phyloP scores from a whole-genome alignment of 2,797 vertebrate genomes.

The Morus bassanus region DNA sequence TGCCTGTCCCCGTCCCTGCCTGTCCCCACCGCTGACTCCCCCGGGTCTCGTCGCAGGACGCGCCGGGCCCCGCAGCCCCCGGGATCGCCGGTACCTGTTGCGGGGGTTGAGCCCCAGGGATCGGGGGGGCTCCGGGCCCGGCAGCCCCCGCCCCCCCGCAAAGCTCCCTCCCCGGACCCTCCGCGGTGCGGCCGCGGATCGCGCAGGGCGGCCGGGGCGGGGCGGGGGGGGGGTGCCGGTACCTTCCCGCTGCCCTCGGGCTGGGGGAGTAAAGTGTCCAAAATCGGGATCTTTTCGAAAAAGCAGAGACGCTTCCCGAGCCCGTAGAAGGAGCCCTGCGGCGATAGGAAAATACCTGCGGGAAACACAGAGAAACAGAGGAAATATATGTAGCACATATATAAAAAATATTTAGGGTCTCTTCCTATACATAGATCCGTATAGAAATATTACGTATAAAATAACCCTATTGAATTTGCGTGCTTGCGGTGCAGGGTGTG shows the following conservation, averaged over 20 bases:
- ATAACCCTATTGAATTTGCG: rapidly evolving
- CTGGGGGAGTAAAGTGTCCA: background rate
- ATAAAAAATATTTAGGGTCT: background rate
- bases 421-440: background rate
- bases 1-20: background rate
- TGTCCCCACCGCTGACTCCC: rapidly evolving
- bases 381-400: rapidly evolving
- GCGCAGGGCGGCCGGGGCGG: no score
- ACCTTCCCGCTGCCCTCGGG: background rate
- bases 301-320: background rate
- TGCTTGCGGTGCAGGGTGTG: rapidly evolving
- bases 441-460: background rate
- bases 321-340: background rate
- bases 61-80: background rate
- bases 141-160: no score
- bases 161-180: background rate
- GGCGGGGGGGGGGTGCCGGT: background rate
- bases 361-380: background rate
- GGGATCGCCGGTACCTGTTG: background rate
- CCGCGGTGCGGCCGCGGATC: background rate
- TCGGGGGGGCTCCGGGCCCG: rapidly evolving
- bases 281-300: background rate
- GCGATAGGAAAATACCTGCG: background rate
- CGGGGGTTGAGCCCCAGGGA: background rate
- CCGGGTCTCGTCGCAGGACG: background rate